These are phyloP conservation scores for Fulica atra DNA, from an alignment of 2,113 vertebrate genomes.

Conservation along the genomic window DNA sequence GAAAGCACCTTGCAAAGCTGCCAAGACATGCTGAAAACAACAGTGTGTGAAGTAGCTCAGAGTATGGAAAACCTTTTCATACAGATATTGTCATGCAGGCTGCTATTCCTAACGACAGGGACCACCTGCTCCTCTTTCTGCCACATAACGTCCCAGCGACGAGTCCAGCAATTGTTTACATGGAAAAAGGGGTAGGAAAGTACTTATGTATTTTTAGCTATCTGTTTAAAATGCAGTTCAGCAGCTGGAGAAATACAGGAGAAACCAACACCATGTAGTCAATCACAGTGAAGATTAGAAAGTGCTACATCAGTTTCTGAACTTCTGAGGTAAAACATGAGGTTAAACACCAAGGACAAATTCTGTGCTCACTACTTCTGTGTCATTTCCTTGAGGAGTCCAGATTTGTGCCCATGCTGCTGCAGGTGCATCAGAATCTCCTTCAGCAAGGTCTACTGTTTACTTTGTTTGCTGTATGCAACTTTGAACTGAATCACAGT, in stretches of 20 bases:
- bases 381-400: background rate
- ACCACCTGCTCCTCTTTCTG: constrained; percentile 41
- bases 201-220: constrained; percentile 60
- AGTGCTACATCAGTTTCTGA: background rate
- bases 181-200: constrained; percentile 50
- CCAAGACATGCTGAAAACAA: constrained; percentile 31
- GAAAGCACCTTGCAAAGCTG: constrained; percentile 37
- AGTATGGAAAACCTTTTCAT: background rate
- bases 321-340: background rate
- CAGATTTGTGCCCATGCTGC: background rate
- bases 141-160: background rate
- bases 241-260: constrained; percentile 48
- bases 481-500: background rate
- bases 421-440: background rate
- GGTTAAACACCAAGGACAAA: background rate
- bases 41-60: background rate
- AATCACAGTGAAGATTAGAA: background rate
- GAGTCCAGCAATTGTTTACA: constrained; percentile 26
- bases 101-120: constrained; percentile 3
- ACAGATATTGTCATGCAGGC: constrained; percentile 4
- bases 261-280: constrained; percentile 50
- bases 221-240: constrained; percentile 37
- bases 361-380: background rate
- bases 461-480: background rate
- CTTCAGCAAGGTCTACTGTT: background rate